Evolutionary conservation across 2,113 vertebrate species (phyloP), one percentile per base, ranked within the genome.

Genomic region (Sarotherodon lohbergeri): DNA sequence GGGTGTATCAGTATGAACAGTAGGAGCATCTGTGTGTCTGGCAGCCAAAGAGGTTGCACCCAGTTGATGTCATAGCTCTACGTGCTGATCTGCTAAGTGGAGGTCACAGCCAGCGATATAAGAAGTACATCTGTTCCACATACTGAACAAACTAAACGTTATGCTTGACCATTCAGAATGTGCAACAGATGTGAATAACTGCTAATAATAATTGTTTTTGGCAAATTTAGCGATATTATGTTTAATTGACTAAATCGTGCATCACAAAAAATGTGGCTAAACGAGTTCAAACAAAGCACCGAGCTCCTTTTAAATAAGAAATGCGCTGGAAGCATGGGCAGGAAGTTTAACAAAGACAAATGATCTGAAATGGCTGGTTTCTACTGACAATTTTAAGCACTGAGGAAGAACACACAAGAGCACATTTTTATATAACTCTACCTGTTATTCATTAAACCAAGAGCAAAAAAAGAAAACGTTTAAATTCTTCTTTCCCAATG

Each of bases 11-110:
- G 83, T 86, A 41, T 82, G 88, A 93, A 94, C 93, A 94, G 93
- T 95, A 95, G 95, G 91, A 93, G 93, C 87, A 91, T 94, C 83
- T 94, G 91, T 86, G 82, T 80, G 27, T 89, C 87, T 94, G 93
- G 95, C 91, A 94, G 89, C 81, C 66, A 79, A 56, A 88, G 39
- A 84, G 91, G 94, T 94, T 87, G 91, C 95, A 91, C 95, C 95
- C 93, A 94, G 89, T 52, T 95, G 94, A 94, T 89, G 92, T 95
- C 94, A 95, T 93, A 19, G 87, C 86, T 87, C 39, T 89, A 55
- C 41, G 29, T 73, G 46, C 50, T 86, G 85, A 83, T 92, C 81
- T 92, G 88, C 90, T 88, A 90, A 91, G 71, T 43, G 17, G 63
- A 32, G 57, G 85, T 82, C 82, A 71, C 76, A 91, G 57, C 80